A percentile compares a stretch with the other conserved stretches of the same genome.
These are phyloP conservation scores for Netelia inedita DNA, from an alignment of 2,888 invertebrate species.

Conservation along the genomic window DNA sequence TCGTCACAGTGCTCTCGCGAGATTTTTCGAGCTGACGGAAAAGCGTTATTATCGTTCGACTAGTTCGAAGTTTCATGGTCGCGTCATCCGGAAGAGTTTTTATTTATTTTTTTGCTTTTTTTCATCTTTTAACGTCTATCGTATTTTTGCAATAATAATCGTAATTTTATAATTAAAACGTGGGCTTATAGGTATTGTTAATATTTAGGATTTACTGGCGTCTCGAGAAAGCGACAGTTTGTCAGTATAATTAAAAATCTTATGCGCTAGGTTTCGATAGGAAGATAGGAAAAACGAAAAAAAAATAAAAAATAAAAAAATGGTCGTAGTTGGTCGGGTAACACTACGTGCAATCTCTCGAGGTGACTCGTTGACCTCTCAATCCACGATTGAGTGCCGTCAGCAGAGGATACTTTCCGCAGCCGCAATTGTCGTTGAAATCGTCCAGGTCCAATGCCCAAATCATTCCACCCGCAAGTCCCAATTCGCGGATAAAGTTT, in stretches of 20 bases:
- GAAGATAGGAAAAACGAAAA: conserved; percentile 10
- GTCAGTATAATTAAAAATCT: conserved; percentile 19
- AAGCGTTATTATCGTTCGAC: not conserved
- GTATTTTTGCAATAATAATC: conserved; percentile 47
- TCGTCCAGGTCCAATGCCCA: conserved; percentile 96
- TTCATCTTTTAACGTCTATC: conserved; percentile 21
- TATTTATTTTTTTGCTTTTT: conserved; percentile 20
- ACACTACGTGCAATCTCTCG: conserved; percentile 85
- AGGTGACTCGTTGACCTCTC: conserved; percentile 84
- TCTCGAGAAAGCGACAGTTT: conserved; percentile 42
- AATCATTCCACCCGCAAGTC: conserved; percentile 94
- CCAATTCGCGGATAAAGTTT: conserved; percentile 90
- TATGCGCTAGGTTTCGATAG: conserved; percentile 9
- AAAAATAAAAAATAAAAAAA: too few relatives aligned
- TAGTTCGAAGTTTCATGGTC: conserved; percentile 37
- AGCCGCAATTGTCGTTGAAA: conserved; percentile 90
- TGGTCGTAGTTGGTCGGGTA: not conserved
- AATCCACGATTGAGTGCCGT: conserved; percentile 88
- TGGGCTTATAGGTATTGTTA: conserved; percentile 16
- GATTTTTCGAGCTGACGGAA: too few relatives aligned
- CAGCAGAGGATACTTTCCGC: conserved; percentile 89
- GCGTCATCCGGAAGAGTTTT: conserved; percentile 77
- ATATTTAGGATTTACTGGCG: conserved; percentile 33
- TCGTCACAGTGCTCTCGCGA: not conserved
- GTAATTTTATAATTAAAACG: not conserved